Evolutionary conservation across 2,113 vertebrate species (phyloP), one percentile per base, ranked within the genome.

Genomic region (Colaptes auratus): DNA sequence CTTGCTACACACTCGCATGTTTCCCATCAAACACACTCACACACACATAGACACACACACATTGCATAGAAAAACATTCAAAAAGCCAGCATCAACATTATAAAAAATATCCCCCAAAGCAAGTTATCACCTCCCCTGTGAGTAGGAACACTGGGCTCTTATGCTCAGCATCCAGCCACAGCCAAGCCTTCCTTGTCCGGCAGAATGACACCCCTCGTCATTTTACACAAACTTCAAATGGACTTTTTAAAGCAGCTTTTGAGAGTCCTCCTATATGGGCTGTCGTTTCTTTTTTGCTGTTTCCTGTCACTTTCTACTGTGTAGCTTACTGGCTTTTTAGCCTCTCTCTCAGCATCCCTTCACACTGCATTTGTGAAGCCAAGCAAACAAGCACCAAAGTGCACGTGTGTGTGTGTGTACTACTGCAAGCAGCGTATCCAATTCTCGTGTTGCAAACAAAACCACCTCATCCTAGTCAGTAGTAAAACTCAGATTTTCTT

Each of bases 41-140:
- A 92, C 87, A 87, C 82, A 92, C 42, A 74, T 8, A 92, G n/a
- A 89, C 86, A 91, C 83, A 90, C 93, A 96, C 50, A 89, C n/a
- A 4, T 58, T 31, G 89, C 86, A 65, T 96, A 96, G 93, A 93
- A 97, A 97, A 97, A 96, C 93, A 96, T 80, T 90, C 10, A 84
- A 96, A 96, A 96, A 90, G 96, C 97, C 97, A 97, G 95, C 85
- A 96, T 95, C 95, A 97, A 97, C 95, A 96, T 90, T 77, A 96
- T 96, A 95, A 96, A 97, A 96, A 95, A 86, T 90, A 90, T 91
- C 86, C 86, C 91, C 90, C 66, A 93, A 95, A 96, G 97, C 96
- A 95, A 95, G 94, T 93, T 97, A 95, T 94, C 95, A 79, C 95
- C 93, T 97, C 76, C 91, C 73, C 72, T 92, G 30, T 35, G 78